Evolutionary conservation across 2,113 vertebrate species (phyloP), one percentile per base, ranked within the genome.

Genomic region (Equus quagga): DNA sequence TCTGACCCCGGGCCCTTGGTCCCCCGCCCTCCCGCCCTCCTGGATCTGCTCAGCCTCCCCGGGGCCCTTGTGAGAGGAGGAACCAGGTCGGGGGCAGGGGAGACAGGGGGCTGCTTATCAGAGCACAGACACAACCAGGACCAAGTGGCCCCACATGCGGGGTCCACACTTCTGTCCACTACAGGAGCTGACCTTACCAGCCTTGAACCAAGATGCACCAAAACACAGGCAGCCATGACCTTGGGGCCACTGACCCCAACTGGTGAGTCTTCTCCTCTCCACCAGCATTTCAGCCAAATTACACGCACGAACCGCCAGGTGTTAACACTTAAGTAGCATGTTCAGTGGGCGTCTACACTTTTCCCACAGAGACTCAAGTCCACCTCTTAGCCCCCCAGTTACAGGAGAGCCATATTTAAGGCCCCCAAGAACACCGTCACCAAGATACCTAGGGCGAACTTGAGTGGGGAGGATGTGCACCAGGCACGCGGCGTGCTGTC

Each of bases 71-170:
- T 56, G 60, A 26, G 70, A 0, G 3, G n/a, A 33, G n/a, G 33
- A 51, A 36, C 44, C 7, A 6, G 46, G 23, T 0, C 4, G 8
- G 54, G 54, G 64, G 8, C 5, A 3, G 36, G 5, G 23, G 36
- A 7, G 24, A 8, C 3, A 41, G 36, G 10, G 12, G 14, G 11
- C 1, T 23, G 64, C 41, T 26, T 36, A 10, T 23, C 19, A 8
- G 72, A 31, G 26, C 46, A 28, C 46, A 89, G 31, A 49, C 33
- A 64, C 76, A 49, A 80, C 33, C 2, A n/a, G 44, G 62, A 11
- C 44, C 44, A 2, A 5, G 31, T 6, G n/a, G n/a, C 8, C 17
- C 56, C 41, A 2, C 14, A 1, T 2, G 9, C 21, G 12, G 21
- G n/a, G 9, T 14, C 31, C 31, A 36, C 15, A 2, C 36, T n/a